Evolutionary conservation across 2,888 invertebrate genomes (phyloP), one percentile per base, ranked within the genome.

Genomic region (Diaprepes abbreviatus): DNA sequence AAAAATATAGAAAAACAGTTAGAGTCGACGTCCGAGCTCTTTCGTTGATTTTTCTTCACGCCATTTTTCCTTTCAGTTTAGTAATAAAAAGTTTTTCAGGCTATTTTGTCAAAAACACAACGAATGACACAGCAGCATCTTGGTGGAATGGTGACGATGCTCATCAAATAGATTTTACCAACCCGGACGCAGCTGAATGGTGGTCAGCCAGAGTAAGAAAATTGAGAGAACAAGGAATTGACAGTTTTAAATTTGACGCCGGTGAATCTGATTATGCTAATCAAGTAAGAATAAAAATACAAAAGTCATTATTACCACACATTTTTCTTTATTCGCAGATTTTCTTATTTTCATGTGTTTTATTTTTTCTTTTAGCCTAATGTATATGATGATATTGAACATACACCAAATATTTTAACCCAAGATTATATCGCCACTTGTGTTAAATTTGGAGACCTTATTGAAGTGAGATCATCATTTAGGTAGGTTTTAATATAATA

Each of bases 241-340:
- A 92, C 76, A 89, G 90, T 70, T 89, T 93, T 74, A 94, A 94
- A 84, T 94, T 94, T 76, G 93, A 94, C 77, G 94, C 93, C 45
- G 95, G 94, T 19, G 93, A 94, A 82, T 86, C 87, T 0, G 88
- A 89, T 75, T 93, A 90, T 89, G 83, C 89, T 40, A 91, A 91
- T 31, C 87, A 89, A 81, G 86, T 89, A 74, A 77, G 60, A 4
- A 24, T 5, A 24, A 24, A 24, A 24, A 5, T 24, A 24, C 5
- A 24, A 4, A 24, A 4, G 5, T 24, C 3, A 4, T 4, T 24
- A 24, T 24, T 4, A 4, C 3, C 5, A 24, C 5, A 24, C 5
- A 24, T 24, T 4, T 24, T 4, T 24, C 3, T 24, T 4, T 24
- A 24, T 24, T n/a, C n/a, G n/a, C n/a, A n/a, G n/a, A n/a, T n/a